phyloP scores from a whole-genome alignment of 2,797 vertebrate species.

The Sarcophilus harrisii region DNA sequence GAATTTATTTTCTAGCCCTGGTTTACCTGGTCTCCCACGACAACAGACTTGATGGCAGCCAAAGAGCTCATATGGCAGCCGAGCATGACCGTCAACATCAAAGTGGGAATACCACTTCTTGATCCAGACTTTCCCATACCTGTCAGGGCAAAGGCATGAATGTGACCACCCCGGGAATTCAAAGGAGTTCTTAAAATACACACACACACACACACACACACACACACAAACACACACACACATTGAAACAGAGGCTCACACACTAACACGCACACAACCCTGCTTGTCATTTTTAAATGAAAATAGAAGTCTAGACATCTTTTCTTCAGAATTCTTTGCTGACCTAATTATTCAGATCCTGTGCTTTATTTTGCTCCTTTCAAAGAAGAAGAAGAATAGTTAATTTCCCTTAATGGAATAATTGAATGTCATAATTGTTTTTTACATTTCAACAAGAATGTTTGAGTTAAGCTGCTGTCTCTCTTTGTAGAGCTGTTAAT shows the following conservation, averaged over 20 bases:
- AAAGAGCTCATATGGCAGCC: constrained; percentile 86
- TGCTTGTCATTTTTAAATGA: constrained; percentile 82
- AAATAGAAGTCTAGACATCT: constrained; percentile 90
- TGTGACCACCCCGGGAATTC: constrained; percentile 89
- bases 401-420: constrained; percentile 88
- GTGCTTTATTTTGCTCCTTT: constrained; percentile 83
- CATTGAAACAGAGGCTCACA: constrained; percentile 20
- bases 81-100: constrained; percentile 90
- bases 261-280: constrained; percentile 56
- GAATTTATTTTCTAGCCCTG: constrained; percentile 75
- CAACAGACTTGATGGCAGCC: constrained; percentile 89
- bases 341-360: constrained; percentile 87
- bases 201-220: constrained; percentile 33
- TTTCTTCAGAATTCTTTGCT: constrained; percentile 85
- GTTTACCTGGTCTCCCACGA: constrained; percentile 88
- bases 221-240: constrained; percentile 44
- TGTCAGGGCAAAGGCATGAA: constrained; percentile 87
- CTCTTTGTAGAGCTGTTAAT: constrained; percentile 82
- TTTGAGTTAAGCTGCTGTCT: constrained; percentile 81
- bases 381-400: constrained; percentile 86
- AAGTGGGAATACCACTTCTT: constrained; percentile 89
- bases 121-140: constrained; percentile 87
- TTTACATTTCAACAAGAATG: constrained; percentile 79
- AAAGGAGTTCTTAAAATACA: constrained; percentile 82
- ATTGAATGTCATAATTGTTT: constrained; percentile 86